Conservation (phyloP, 2,113 vertebrate species). For the Albula glossodonta region DNA sequence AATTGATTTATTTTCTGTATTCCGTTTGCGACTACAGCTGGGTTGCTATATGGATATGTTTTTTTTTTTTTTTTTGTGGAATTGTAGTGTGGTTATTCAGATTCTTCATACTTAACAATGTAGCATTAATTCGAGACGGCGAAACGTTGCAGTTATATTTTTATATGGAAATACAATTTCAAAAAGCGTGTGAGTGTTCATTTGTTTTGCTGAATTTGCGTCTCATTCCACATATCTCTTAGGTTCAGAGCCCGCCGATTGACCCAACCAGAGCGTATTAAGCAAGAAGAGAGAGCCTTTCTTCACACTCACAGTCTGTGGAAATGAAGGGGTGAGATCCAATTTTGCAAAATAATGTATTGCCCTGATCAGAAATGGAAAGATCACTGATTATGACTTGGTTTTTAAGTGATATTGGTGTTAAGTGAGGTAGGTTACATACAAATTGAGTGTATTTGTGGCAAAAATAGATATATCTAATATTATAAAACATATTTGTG, state of each 20-base stretch:
- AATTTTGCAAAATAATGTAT: neutral
- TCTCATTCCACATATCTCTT: neutral
- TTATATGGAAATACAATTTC: neutral
- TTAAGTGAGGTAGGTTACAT: neutral
- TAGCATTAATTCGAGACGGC: too few species aligned
- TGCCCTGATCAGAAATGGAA: neutral
- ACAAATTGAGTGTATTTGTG: neutral
- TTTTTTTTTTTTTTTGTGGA: too few species aligned
- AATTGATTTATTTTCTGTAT: neutral
- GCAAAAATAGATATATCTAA: neutral
- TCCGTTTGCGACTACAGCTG: neutral
- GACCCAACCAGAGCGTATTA: neutral
- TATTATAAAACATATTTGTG: neutral
- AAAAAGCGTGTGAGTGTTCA: neutral
- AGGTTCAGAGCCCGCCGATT: neutral
- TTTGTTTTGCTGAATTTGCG: neutral
- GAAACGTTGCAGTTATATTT: too few species aligned
- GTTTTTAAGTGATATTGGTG: neutral
- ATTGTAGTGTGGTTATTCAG: too few species aligned
- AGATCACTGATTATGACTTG: neutral
- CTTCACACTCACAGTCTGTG: slow-evolving; percentile 16
- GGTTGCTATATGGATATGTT: neutral
- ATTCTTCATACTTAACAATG: too few species aligned
- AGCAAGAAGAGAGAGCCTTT: slow-evolving; percentile 14
- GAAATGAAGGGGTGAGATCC: slow-evolving; percentile 49